A percentile compares a stretch with the other conserved stretches of the same genome.
phyloP scores from a whole-genome alignment of 1,140 invertebrate species.

The Metaphire vulgaris region DNA sequence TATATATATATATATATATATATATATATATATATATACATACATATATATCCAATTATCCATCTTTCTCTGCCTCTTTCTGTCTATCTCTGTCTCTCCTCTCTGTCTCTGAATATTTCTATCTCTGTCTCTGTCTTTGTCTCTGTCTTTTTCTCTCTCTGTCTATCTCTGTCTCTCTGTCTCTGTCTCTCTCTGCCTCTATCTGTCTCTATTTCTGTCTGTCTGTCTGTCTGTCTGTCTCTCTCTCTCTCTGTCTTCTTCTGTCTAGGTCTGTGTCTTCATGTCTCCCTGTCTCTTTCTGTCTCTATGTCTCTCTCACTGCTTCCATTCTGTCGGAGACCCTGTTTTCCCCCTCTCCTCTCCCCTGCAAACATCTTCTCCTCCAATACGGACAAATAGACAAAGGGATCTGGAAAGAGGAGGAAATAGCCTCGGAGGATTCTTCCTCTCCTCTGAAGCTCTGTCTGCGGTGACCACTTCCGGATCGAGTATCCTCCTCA shows the following conservation, averaged over 20 bases:
- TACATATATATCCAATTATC: neutral
- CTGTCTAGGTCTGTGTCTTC: neutral
- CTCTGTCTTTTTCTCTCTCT: neutral
- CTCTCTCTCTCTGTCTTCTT: neutral
- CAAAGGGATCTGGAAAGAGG: no score
- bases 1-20: neutral
- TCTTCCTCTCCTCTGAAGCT: no score
- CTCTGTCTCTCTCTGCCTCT: neutral
- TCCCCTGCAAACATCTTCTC: no score
- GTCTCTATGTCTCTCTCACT: neutral
- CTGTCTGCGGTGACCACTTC: no score
- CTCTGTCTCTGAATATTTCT: neutral
- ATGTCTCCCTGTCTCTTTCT: neutral
- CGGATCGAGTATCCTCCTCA: no score
- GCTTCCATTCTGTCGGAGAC: no score
- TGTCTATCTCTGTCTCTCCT: neutral
- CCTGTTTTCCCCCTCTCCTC: no score
- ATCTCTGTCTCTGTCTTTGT: neutral
- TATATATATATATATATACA: constrained; percentile 1
- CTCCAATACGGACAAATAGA: no score
- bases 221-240: neutral
- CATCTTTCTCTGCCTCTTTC: neutral
- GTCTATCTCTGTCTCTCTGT: neutral
- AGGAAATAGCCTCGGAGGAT: no score
- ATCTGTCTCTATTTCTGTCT: neutral